Percentiles rank a stretch among this genome's conserved stretches.
Evolutionary conservation across 2,888 invertebrate species (phyloP).

Genomic region (Oxytorus armatus): DNA sequence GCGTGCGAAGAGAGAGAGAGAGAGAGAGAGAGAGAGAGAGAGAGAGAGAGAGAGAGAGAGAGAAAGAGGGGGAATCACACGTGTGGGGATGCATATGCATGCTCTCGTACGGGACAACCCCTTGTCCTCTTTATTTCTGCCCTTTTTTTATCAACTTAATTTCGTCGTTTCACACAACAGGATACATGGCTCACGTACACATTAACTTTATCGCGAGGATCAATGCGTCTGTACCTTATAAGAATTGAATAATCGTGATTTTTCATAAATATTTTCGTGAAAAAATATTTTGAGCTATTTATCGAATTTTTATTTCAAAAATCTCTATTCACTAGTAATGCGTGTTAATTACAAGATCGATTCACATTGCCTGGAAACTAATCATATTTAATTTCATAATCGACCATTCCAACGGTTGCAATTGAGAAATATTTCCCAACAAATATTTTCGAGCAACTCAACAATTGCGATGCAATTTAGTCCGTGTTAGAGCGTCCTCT

Average conservation of each 20-base stretch:
- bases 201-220: neutral
- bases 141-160: conserved; percentile 29
- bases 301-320: no score
- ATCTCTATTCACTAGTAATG: no score
- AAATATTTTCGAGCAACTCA: no score
- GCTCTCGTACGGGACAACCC: conserved; percentile 24
- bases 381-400: no score
- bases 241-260: neutral
- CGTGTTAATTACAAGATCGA: no score
- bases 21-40: neutral
- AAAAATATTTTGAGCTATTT: no score
- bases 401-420: no score
- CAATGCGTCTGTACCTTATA: neutral
- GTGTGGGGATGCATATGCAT: conserved; percentile 4
- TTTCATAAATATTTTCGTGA: no score
- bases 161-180: neutral
- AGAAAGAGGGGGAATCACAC: conserved; percentile 4
- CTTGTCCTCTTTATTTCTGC: neutral
- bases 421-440: no score
- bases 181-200: neutral
- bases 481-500: no score
- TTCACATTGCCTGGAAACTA: no score
- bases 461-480: no score
- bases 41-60: conserved; percentile 1
- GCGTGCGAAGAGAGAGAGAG: neutral